A percentile compares a stretch with the other conserved stretches of the same genome.
These are phyloP conservation scores for Paralichthys olivaceus DNA, from an alignment of 2,113 vertebrate genomes.

Conservation along the genomic window DNA sequence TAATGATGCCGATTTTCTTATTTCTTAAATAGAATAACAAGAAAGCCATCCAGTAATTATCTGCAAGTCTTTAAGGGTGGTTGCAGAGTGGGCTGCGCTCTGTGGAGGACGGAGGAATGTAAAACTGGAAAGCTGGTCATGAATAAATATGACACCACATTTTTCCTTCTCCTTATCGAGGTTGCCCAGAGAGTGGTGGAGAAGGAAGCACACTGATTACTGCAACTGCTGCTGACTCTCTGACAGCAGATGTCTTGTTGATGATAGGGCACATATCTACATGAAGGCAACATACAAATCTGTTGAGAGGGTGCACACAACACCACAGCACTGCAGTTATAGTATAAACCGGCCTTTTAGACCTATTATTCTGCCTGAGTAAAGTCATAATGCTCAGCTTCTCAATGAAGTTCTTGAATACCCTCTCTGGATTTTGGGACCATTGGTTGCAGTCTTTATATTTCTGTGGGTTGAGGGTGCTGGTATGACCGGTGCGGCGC, in stretches of 20 bases:
- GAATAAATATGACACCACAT: slow-evolving; percentile 80
- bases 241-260: slow-evolving; percentile 79
- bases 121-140: slow-evolving; percentile 72
- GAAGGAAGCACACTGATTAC: slow-evolving; percentile 73
- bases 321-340: slow-evolving; percentile 24
- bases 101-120: slow-evolving; percentile 51
- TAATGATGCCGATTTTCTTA: slow-evolving; percentile 46
- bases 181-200: slow-evolving; percentile 74
- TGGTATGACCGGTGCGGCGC: neutral
- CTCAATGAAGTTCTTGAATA: slow-evolving; percentile 32
- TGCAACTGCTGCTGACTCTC: slow-evolving; percentile 59
- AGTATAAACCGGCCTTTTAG: slow-evolving; percentile 40
- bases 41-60: slow-evolving; percentile 62
- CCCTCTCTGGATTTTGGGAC: slow-evolving; percentile 2
- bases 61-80: slow-evolving; percentile 34
- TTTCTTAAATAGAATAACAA: slow-evolving; percentile 58
- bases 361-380: slow-evolving; percentile 44
- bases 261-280: slow-evolving; percentile 70
- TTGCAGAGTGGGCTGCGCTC: slow-evolving; percentile 44
- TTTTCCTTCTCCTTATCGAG: slow-evolving; percentile 77
- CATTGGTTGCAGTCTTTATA: neutral
- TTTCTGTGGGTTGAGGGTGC: neutral
- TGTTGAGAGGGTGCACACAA: slow-evolving; percentile 47
- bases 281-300: slow-evolving; percentile 68
- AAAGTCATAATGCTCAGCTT: slow-evolving; percentile 38